phyloP scores from a whole-genome alignment of 2,888 invertebrate genomes.

The Mellilla xanthometata region DNA sequence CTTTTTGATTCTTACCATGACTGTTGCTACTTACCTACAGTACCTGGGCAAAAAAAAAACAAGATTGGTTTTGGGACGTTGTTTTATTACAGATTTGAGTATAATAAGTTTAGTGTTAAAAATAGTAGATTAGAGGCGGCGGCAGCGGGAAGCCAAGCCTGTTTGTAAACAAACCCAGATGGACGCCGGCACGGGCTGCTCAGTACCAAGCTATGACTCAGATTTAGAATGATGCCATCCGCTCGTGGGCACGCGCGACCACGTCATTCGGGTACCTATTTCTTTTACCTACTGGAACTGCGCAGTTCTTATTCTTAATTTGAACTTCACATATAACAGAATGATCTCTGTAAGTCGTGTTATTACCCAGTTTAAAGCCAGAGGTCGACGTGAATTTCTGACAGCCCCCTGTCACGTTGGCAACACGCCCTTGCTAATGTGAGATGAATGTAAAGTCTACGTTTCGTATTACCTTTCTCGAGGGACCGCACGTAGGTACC shows the following conservation, averaged over 20 bases:
- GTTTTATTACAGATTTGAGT: not conserved
- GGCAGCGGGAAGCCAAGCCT: conserved; percentile 25
- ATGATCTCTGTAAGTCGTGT: conserved; percentile 23
- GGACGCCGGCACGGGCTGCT: conserved; percentile 35
- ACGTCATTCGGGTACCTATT: conserved; percentile 27
- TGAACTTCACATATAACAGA: conserved; percentile 30
- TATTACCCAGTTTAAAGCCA: conserved; percentile 19
- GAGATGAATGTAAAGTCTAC: conserved; percentile 65
- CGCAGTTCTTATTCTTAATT: conserved; percentile 38
- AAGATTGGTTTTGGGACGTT: conserved; percentile 1
- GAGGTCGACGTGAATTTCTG: conserved; percentile 24
- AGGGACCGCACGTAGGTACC: conserved; percentile 38
- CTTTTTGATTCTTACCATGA: conserved; percentile 1
- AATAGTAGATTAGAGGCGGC: conserved; percentile 18
- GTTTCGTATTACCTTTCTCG: conserved; percentile 58
- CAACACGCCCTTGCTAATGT: conserved; percentile 57
- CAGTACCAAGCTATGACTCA: conserved; percentile 46
- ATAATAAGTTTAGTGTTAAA: conserved; percentile 7
- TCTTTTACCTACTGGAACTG: conserved; percentile 31
- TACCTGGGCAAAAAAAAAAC: no score
- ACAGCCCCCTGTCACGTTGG: conserved; percentile 44
- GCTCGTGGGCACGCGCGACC: conserved; percentile 39
- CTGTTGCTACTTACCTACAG: no score
- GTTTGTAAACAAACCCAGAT: conserved; percentile 63
- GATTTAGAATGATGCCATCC: conserved; percentile 61